phyloP scores from a whole-genome alignment of 2,797 vertebrate species.

The Chelmon rostratus region DNA sequence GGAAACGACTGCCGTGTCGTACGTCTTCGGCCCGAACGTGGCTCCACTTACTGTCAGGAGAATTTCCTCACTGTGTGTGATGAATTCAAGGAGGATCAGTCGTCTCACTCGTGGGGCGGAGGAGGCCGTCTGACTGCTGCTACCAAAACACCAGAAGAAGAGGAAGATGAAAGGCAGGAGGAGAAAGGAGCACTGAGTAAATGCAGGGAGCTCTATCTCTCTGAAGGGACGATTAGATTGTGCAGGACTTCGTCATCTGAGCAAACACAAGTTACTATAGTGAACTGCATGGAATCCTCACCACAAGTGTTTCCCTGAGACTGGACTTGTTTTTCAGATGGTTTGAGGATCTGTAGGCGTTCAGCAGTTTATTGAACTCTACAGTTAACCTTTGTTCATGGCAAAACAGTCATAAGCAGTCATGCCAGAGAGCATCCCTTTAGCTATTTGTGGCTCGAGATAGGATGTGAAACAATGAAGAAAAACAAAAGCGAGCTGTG shows the following conservation, averaged over 20 bases:
- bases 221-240: constrained; percentile 68
- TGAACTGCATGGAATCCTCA: constrained; percentile 48
- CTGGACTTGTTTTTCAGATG: constrained; percentile 48
- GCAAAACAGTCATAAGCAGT: not conserved
- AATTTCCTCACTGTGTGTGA: constrained; percentile 65
- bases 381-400: constrained; percentile 8
- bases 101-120: constrained; percentile 33
- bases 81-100: constrained; percentile 60
- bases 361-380: constrained; percentile 10
- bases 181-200: constrained; percentile 56
- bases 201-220: constrained; percentile 63
- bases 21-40: constrained; percentile 60
- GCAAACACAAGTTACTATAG: constrained; percentile 62
- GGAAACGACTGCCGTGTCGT: constrained; percentile 60
- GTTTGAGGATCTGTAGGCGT: constrained; percentile 25
- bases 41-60: constrained; percentile 72
- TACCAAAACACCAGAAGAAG: constrained; percentile 55
- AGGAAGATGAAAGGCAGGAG: constrained; percentile 53
- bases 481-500: constrained; percentile 6
- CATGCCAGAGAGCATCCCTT: not conserved
- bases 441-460: not conserved
- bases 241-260: constrained; percentile 54
- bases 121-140: constrained; percentile 53
- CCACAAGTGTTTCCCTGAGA: constrained; percentile 31
- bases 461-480: not conserved